phyloP scores from a whole-genome alignment of 2,888 invertebrate genomes.

The Molorchus minor region DNA sequence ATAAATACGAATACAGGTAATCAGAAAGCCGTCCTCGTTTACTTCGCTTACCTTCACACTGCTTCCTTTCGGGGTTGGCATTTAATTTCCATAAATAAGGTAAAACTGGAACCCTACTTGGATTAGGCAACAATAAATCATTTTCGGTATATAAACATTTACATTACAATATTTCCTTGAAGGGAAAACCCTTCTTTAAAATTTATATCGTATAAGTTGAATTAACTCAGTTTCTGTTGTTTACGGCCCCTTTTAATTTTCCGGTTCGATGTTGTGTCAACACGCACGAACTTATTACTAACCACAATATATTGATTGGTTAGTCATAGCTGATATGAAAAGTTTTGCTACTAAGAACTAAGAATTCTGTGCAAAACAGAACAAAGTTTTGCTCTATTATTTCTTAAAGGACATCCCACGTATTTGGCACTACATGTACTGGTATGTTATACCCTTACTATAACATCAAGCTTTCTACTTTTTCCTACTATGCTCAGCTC shows the following conservation, averaged over 20 bases:
- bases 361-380: too few relatives aligned
- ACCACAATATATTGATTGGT: too few relatives aligned
- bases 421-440: too few relatives aligned
- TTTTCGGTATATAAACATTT: conserved; percentile 23
- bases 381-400: too few relatives aligned
- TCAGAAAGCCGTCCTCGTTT: conserved; percentile 18
- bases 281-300: too few relatives aligned
- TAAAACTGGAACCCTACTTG: conserved; percentile 24
- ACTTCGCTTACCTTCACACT: not conserved
- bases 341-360: too few relatives aligned
- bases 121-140: conserved; percentile 32
- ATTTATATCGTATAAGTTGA: conserved; percentile 33
- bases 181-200: conserved; percentile 31
- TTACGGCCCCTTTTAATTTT: conserved; percentile 2
- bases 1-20: not conserved
- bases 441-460: too few relatives aligned
- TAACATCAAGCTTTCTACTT: too few relatives aligned
- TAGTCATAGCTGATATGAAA: too few relatives aligned
- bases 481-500: too few relatives aligned
- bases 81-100: conserved; percentile 24
- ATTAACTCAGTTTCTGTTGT: conserved; percentile 13
- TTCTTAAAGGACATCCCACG: too few relatives aligned
- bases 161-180: conserved; percentile 20
- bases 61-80: conserved; percentile 4
- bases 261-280: conserved; percentile 33